Evolutionary conservation across 1,140 invertebrate species (phyloP), one percentile per base, ranked within the genome.

Genomic region (Geopemphigus sp.): DNA sequence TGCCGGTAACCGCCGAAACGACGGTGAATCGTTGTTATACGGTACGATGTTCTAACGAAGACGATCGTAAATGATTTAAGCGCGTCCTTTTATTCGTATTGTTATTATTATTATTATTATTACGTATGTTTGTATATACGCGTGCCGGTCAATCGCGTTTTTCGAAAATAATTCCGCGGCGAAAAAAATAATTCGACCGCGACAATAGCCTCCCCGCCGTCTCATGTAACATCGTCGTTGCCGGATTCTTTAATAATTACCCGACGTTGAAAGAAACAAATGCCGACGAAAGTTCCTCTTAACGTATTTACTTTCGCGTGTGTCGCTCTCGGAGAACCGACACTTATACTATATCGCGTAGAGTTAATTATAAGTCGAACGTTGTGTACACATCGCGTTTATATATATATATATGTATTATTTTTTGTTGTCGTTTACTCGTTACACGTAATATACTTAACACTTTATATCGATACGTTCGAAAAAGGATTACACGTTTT

Each of bases 271-370:
- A n/a, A n/a, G n/a, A n/a, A n/a, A n/a, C n/a, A n/a, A n/a, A n/a
- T n/a, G n/a, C n/a, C n/a, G n/a, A n/a, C n/a, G 22, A 68, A 68
- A 68, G 66, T 68, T 68, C 66, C 66, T 68, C 66, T 68, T 68
- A 50, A 68, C 66, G 45, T 68, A 50, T 68, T 68, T 68, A 50
- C 45, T 68, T 50, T 68, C 66, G 22, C 66, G 47, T 50, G n/a
- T 26, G 66, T 68, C 66, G 66, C 39, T 47, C 10, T 50, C 39
- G 47, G 22, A 68, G 47, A 68, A n/a, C n/a, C 50, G 22, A 50
- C 45, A 68, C 22, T 68, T n/a, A n/a, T n/a, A n/a, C n/a, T n/a
- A n/a, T n/a, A n/a, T n/a, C n/a, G n/a, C n/a, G 29, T 66, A 22
- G 39, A 22, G 11, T 39, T 32, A 32, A n/a, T 10, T 22, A 39